Conservation (phyloP, 30 jellyfish, hydroid and myxozoan species). For the Aurelia sp. region DNA sequence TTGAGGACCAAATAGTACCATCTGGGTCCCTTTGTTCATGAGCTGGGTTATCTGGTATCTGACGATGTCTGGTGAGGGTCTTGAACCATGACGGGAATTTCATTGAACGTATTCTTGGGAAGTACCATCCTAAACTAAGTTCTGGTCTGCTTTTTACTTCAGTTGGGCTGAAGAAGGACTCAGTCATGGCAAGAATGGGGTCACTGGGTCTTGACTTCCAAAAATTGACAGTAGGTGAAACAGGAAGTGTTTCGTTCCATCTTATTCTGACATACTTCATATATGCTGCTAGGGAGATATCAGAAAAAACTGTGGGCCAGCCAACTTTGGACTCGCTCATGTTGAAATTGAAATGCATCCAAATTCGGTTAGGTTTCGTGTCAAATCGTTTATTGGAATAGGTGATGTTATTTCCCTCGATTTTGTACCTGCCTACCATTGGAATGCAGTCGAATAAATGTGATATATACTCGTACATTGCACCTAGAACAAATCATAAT, state of each 20-base stretch:
- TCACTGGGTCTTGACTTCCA: slow-evolving; percentile 53
- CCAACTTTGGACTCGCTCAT: slow-evolving; percentile 44
- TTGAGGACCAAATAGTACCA: slow-evolving; percentile 66
- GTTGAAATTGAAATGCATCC: slow-evolving; percentile 47
- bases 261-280: neutral
- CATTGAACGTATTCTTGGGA: neutral
- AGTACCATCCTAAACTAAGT: slow-evolving; percentile 43
- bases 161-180: slow-evolving; percentile 67
- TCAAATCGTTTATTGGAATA: slow-evolving; percentile 41
- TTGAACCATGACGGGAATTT: slow-evolving; percentile 38
- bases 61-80: neutral
- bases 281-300: slow-evolving; percentile 41
- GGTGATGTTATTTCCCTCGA: slow-evolving; percentile 17
- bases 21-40: slow-evolving; percentile 74
- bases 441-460: slow-evolving; percentile 68
- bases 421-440: slow-evolving; percentile 68
- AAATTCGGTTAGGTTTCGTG: slow-evolving; percentile 27
- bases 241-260: slow-evolving; percentile 37
- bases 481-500: slow-evolving; percentile 12
- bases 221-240: slow-evolving; percentile 50
- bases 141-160: slow-evolving; percentile 50
- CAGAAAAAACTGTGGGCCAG: slow-evolving; percentile 57
- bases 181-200: slow-evolving; percentile 59
- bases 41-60: slow-evolving; percentile 46
- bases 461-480: slow-evolving; percentile 29